Base-by-base conservation (phyloP, 2,888 invertebrate genomes). In the Microplitis deprimator region DNA sequence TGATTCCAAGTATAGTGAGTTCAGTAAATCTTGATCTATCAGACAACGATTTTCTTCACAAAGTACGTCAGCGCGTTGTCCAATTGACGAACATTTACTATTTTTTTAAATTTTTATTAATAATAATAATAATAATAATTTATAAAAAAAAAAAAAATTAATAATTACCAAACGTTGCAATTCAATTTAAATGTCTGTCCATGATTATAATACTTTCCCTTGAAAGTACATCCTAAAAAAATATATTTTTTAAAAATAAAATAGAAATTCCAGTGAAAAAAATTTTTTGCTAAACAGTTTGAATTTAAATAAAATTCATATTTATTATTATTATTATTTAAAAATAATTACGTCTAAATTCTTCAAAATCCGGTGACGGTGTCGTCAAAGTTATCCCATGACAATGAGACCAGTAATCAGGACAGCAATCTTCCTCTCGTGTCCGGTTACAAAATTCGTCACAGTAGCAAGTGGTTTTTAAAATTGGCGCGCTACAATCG, bases 381-480 rank as follows among this genome's bases (percentile, higher is more conserved):
- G 81, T 79, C 0, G 85, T 82, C 1, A 83, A 73, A 5, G 78
- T 73, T 16, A 88, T 82, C 7, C 93, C 93, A 81, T 91, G 91
- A 86, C 98, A 98, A 79, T 93, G 93, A 0, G 92, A 91, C 88
- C 92, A 93, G 89, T 94, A 98, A 90, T 98, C 98, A 0, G 98
- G 98, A 86, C 98, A 98, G 88, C 98, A 98, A 89, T 98, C 98
- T 82, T 94, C 94, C 60, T 92, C 92, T 8, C 91, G 89, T 0
- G 92, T 92, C 50, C 95, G 91, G 87, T 96, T 94, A 91, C 98
- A 98, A 90, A 98, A 98, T 82, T 95, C 92, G 89, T 98, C 98
- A 90, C 98, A 98, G 90, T 98, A 98, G 90, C 98, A 98, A 13
- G 95, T 89, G 0, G 97, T 96, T 79, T 93, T 92, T 78, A 95